Percentiles rank a stretch among this genome's conserved stretches.
These are phyloP conservation scores for Lasioglossum leucozonium DNA, from an alignment of 2,888 invertebrate genomes.

Conservation along the genomic window DNA sequence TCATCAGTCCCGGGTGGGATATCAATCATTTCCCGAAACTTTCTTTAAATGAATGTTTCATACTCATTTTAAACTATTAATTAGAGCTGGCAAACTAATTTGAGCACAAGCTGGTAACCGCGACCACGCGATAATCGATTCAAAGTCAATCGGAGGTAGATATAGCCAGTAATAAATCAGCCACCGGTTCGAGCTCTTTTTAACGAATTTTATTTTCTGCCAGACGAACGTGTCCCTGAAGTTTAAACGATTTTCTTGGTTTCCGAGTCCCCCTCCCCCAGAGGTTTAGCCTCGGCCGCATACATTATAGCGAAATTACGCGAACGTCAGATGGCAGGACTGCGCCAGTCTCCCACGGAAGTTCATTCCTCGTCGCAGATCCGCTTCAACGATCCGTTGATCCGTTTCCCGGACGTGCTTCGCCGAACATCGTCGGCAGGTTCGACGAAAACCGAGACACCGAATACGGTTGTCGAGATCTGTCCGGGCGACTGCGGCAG, in stretches of 20 bases:
- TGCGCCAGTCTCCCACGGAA: not conserved
- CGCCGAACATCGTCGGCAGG: constrained; percentile 22
- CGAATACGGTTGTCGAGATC: constrained; percentile 34
- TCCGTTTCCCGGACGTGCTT: constrained; percentile 16
- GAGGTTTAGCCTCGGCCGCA: not conserved
- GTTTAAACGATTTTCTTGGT: constrained; percentile 6
- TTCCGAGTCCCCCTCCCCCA: not conserved
- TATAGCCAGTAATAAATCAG: not conserved
- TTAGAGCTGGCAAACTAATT: not conserved
- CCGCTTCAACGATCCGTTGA: constrained; percentile 28
- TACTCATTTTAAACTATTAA: not conserved
- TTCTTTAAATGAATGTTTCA: not conserved
- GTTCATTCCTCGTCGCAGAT: not conserved
- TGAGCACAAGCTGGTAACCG: not conserved
- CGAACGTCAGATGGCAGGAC: constrained; percentile 4
- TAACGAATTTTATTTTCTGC: constrained; percentile 8
- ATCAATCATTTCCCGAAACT: not conserved
- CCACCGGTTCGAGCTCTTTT: not conserved
- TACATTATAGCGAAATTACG: constrained; percentile 8
- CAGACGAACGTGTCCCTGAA: not conserved
- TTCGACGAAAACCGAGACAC: constrained; percentile 15
- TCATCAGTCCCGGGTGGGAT: not conserved
- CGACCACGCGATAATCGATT: not conserved
- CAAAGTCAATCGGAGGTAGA: not conserved
- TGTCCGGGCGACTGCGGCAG: constrained; percentile 35